Conservation (phyloP, 2,113 vertebrate genomes). For the Paramormyrops kingsleyae region DNA sequence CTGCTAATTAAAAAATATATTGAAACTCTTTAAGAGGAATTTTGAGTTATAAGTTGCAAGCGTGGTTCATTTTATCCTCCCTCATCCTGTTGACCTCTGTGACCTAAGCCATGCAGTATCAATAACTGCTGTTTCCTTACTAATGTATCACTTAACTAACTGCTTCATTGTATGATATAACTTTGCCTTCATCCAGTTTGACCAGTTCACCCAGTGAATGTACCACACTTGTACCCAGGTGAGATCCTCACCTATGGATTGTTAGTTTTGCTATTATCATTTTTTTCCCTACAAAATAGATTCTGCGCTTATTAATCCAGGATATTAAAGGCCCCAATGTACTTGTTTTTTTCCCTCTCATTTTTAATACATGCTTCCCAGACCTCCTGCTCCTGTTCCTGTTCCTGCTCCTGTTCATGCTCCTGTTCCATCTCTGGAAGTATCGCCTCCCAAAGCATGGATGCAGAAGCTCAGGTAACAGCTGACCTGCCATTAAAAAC, state of each 20-base stretch:
- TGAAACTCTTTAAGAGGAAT: not conserved
- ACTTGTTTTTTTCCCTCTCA: not conserved
- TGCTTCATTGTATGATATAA: not conserved
- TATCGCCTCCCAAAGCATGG: conserved; percentile 18
- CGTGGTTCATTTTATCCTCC: not conserved
- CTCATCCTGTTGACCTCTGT: not conserved
- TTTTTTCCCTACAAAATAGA: not conserved
- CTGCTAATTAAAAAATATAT: not conserved
- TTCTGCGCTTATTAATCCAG: not conserved
- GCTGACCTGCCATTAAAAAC: conserved; percentile 17
- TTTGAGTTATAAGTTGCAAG: not conserved
- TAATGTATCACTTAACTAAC: not conserved
- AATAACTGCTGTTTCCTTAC: not conserved
- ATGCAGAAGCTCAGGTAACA: conserved; percentile 19
- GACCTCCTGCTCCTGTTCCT: not conserved
- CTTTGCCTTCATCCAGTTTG: not conserved
- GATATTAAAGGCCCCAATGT: not conserved
- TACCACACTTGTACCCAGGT: not conserved
- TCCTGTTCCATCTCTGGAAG: not conserved
- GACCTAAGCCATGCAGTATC: not conserved
- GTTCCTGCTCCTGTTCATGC: too few species aligned
- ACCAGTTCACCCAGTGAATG: not conserved
- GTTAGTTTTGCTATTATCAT: not conserved
- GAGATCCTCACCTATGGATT: not conserved
- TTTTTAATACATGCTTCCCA: not conserved